These are phyloP conservation scores for Heteromurus nitidus DNA, from an alignment of 2,888 invertebrate genomes.

Conservation along the genomic window DNA sequence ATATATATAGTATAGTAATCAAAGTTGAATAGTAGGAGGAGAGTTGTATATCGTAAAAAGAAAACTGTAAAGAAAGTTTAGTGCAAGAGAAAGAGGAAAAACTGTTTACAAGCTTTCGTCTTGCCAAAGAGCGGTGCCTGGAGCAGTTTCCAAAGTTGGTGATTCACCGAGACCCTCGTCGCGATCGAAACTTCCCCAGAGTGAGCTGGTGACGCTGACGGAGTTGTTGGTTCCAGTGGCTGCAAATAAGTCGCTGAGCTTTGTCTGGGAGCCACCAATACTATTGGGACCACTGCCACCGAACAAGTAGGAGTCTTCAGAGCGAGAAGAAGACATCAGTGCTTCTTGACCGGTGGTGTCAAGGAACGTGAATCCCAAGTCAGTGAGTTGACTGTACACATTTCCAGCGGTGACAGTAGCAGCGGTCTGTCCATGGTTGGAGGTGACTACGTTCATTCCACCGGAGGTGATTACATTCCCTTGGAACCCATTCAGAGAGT, in stretches of 20 bases:
- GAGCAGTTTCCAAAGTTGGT: conserved; percentile 88
- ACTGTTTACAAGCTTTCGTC: conserved; percentile 61
- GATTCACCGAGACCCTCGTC: conserved; percentile 93
- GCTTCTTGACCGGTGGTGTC: conserved; percentile 64
- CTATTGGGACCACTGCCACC: conserved; percentile 70
- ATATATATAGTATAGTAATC: conserved; percentile 3
- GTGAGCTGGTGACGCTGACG: conserved; percentile 74
- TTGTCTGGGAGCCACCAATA: conserved; percentile 71
- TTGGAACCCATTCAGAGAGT: conserved; percentile 71
- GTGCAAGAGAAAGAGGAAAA: conserved; percentile 28
- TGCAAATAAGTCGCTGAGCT: conserved; percentile 69
- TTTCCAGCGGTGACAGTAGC: conserved; percentile 49
- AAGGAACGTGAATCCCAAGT: conserved; percentile 68
- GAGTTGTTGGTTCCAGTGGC: conserved; percentile 64
- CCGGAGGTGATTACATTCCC: conserved; percentile 36
- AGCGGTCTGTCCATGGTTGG: conserved; percentile 47
- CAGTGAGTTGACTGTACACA: conserved; percentile 62
- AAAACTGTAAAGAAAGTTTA: no score
- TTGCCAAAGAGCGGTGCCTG: conserved; percentile 78
- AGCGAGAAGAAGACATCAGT: conserved; percentile 69
- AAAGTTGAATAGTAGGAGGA: conserved; percentile 33
- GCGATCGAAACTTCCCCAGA: conserved; percentile 81
- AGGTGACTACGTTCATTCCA: conserved; percentile 42
- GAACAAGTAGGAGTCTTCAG: conserved; percentile 71
- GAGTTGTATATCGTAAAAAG: conserved; percentile 13